Evolutionary conservation across 37 sponge, comb jelly and placozoan species (phyloP).

Genomic region (Haliclona indistincta): DNA sequence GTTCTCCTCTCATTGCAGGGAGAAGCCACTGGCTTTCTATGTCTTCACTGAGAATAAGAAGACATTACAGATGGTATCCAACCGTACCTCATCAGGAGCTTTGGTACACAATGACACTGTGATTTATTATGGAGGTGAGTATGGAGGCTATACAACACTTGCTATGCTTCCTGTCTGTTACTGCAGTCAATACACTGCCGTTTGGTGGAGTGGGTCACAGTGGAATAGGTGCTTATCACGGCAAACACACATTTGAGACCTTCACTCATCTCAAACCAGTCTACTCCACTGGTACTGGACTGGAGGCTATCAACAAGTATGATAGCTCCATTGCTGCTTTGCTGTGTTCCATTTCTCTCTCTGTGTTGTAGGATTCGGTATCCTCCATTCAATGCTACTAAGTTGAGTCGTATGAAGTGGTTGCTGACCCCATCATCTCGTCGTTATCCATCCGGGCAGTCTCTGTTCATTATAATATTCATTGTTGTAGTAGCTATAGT

Average conservation of each 20-base stretch:
- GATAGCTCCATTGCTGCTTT: too few relatives aligned
- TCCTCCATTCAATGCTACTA: too few relatives aligned
- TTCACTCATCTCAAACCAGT: conserved; percentile 87
- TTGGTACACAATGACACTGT: conserved; percentile 78
- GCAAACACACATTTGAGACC: conserved; percentile 90
- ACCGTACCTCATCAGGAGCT: conserved; percentile 68
- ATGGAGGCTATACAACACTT: too few relatives aligned
- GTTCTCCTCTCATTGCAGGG: too few relatives aligned
- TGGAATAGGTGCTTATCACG: conserved; percentile 93
- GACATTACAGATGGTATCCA: conserved; percentile 45
- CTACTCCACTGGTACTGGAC: conserved; percentile 42
- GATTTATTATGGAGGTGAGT: conserved; percentile 66
- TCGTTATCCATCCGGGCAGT: not conserved
- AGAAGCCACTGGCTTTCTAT: conserved; percentile 89
- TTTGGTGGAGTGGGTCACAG: conserved; percentile 99
- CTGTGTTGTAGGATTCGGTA: too few relatives aligned
- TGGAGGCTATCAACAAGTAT: conserved; percentile 73
- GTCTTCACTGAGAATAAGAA: conserved; percentile 82
- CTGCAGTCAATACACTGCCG: conserved; percentile 66
- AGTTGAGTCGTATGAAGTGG: too few relatives aligned
- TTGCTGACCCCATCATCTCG: conserved; percentile 6
- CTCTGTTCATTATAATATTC: conserved; percentile 21
- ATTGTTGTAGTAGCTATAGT: conserved; percentile 25
- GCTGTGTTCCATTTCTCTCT: too few relatives aligned
- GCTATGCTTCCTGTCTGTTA: too few relatives aligned